Evolutionary conservation across 2,888 invertebrate species (phyloP), one percentile per base, ranked within the genome.

Genomic region (Helobdella robusta): DNA sequence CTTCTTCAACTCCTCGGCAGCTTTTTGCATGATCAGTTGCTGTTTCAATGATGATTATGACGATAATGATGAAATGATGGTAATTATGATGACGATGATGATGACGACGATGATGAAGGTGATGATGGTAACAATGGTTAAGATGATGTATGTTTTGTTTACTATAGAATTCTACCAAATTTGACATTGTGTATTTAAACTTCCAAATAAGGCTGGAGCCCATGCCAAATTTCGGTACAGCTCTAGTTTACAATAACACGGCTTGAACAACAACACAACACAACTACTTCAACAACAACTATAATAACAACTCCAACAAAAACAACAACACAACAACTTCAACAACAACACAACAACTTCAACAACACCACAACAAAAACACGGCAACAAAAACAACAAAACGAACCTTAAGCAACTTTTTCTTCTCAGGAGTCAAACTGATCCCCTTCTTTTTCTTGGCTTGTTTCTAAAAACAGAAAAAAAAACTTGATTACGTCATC

Each of bases 11-110:
- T 98, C 97, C 82, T 98, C 97, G 75, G 97, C 97, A 81, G 97
- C 98, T 86, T 97, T 98, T 85, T 95, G 93, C 88, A 97, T 94
- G 84, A 98, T 86, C 85, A 98, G 85, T 85, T 94, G 87, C 94
- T 95, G 80, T 18, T 44, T 28, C 2, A 18, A n/a, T n/a, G 32
- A 23, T 6, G 25, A n/a, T 5, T n/a, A 25, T n/a, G 8, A 25
- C n/a, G 4, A 15, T 4, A 25, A 8, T 4, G 32, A 56, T 56
- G 32, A 25, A 5, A 23, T 6, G 32, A 56, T 4, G n/a, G n/a
- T n/a, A n/a, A n/a, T n/a, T n/a, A n/a, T n/a, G n/a, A 23, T n/a
- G 32, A 23, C 5, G 50, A 50, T 23, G 50, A 18, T 8, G 50
- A 25, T n/a, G n/a, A n/a, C 11, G 11, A 11, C n/a, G 50, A 50